Conservation (phyloP, 1,140 invertebrate genomes). For the Eubasilissa regina region DNA sequence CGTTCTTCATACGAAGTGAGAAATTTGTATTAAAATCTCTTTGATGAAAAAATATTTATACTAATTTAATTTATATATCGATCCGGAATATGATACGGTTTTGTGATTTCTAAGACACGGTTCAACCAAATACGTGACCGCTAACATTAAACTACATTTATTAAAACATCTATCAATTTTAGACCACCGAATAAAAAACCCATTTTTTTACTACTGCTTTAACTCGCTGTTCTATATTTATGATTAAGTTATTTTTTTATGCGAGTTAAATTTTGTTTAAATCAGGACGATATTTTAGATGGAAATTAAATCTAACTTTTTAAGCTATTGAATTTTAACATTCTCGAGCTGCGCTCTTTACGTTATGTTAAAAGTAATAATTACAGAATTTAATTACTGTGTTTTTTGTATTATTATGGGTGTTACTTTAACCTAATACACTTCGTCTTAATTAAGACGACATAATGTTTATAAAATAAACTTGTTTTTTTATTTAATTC, state of each 20-base stretch:
- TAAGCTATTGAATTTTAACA: constrained; percentile 49
- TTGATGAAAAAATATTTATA: constrained; percentile 54
- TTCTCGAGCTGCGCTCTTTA: constrained; percentile 50
- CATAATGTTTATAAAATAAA: constrained; percentile 43
- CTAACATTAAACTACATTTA: neutral
- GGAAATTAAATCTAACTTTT: constrained; percentile 10
- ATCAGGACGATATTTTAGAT: neutral
- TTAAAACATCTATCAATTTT: neutral
- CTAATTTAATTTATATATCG: constrained; percentile 58
- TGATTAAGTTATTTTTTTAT: neutral
- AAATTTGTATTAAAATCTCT: constrained; percentile 51
- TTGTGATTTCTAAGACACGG: constrained; percentile 42
- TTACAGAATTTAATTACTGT: constrained; percentile 58
- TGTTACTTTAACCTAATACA: constrained; percentile 48
- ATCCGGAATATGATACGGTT: constrained; percentile 50
- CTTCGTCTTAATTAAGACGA: constrained; percentile 54
- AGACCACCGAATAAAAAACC: neutral
- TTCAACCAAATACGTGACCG: constrained; percentile 35
- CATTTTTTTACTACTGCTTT: neutral
- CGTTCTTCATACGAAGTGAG: constrained; percentile 52
- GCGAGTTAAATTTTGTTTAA: neutral
- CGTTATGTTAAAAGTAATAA: constrained; percentile 53
- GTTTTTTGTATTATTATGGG: constrained; percentile 56
- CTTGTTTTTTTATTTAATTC: constrained; percentile 3
- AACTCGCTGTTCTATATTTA: neutral